These are phyloP conservation scores for Champsocephalus gunnari DNA, from an alignment of 2,797 vertebrate species.

Conservation along the genomic window DNA sequence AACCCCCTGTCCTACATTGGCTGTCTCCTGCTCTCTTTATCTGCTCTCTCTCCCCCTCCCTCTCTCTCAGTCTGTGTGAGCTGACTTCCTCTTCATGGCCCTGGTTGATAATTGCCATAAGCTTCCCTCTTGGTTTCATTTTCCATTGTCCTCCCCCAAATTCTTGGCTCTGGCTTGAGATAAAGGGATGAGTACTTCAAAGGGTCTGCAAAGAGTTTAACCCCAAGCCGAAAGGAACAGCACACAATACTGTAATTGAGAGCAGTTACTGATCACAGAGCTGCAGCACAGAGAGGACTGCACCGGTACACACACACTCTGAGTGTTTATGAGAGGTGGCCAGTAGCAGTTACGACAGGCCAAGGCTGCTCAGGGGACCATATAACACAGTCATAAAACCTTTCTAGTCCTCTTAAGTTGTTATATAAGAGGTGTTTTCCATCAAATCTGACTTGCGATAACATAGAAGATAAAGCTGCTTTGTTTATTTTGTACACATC, in stretches of 20 bases:
- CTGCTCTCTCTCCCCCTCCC: constrained; percentile 44
- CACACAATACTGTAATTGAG: constrained; percentile 97
- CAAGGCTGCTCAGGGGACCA: constrained; percentile 54
- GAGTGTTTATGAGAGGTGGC: constrained; percentile 72
- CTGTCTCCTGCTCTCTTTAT: constrained; percentile 71
- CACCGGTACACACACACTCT: constrained; percentile 38
- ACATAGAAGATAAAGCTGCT: background rate
- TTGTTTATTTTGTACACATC: constrained; percentile 20
- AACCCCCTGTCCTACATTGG: constrained; percentile 71
- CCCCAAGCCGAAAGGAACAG: constrained; percentile 91
- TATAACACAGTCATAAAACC: constrained; percentile 43
- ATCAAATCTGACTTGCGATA: constrained; percentile 37
- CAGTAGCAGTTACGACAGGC: constrained; percentile 57
- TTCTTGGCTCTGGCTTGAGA: constrained; percentile 96
- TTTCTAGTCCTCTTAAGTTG: constrained; percentile 19
- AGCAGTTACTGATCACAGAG: constrained; percentile 95
- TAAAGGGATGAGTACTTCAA: constrained; percentile 99
- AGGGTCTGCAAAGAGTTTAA: constrained; percentile 97
- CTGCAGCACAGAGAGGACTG: constrained; percentile 84
- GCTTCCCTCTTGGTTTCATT: constrained; percentile 91
- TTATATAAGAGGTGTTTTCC: constrained; percentile 23
- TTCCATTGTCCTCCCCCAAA: constrained; percentile 92
- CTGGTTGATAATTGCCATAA: constrained; percentile 91
- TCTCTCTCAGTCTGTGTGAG: constrained; percentile 59
- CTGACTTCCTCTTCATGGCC: constrained; percentile 86